phyloP scores from a whole-genome alignment of 2,113 vertebrate species.

The Pachyramphus minor region DNA sequence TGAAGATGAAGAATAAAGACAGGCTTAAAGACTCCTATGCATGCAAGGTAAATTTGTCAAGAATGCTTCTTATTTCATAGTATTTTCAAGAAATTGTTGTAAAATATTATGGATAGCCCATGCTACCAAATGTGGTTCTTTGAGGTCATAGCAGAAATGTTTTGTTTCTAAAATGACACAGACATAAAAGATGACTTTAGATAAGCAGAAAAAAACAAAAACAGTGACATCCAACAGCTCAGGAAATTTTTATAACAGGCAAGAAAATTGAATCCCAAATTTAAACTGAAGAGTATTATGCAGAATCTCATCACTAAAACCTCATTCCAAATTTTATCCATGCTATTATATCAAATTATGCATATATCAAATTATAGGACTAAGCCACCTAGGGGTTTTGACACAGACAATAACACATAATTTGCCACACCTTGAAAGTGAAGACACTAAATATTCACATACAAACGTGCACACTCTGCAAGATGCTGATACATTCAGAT shows the following conservation, averaged over 20 bases:
- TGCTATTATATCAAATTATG: neutral
- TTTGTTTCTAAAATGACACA: neutral
- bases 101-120: neutral
- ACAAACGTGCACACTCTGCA: neutral
- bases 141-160: neutral
- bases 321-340: neutral
- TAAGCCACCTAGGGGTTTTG: neutral
- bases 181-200: neutral
- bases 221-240: neutral
- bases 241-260: neutral
- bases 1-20: neutral
- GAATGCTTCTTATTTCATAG: neutral
- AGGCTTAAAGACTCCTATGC: neutral
- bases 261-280: neutral
- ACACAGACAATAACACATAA: neutral
- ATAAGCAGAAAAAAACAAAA: neutral
- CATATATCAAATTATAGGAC: neutral
- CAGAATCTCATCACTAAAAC: neutral
- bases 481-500: neutral
- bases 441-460: constrained; percentile 19
- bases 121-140: neutral
- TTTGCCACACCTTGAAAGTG: neutral
- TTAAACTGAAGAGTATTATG: neutral
- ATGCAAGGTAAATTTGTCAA: neutral
- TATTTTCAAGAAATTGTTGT: neutral